phyloP scores from a whole-genome alignment of 2,888 invertebrate genomes.

The Dynastes hyllus region DNA sequence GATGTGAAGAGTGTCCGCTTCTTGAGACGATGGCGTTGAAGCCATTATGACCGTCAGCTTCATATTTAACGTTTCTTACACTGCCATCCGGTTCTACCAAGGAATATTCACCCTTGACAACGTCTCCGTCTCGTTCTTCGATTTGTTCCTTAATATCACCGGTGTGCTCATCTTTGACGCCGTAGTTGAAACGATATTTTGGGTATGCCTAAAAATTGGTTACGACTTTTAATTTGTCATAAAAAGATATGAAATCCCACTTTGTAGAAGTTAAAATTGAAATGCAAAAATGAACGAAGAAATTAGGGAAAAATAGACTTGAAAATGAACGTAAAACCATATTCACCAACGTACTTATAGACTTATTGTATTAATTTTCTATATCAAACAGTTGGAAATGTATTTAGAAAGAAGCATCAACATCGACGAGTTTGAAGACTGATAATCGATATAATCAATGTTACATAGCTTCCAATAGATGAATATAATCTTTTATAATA shows the following conservation, averaged over 20 bases:
- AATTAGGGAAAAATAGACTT: no score
- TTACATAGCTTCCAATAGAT: no score
- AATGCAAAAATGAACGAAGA: not conserved
- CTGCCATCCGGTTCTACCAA: constrained; percentile 79
- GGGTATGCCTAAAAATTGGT: constrained; percentile 75
- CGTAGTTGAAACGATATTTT: constrained; percentile 81
- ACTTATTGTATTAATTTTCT: no score
- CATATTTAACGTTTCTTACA: constrained; percentile 78
- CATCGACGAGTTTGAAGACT: no score
- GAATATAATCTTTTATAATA: no score
- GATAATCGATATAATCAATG: no score
- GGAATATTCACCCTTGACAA: constrained; percentile 82
- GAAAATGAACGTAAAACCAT: no score
- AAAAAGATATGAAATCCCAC: no score
- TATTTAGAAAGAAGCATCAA: no score
- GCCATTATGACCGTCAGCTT: constrained; percentile 75
- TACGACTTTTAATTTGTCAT: not conserved
- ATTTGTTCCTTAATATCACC: constrained; percentile 83
- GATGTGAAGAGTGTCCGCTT: constrained; percentile 75
- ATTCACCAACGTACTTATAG: no score
- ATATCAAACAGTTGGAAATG: no score
- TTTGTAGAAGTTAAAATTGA: not conserved
- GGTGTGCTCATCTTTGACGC: constrained; percentile 81
- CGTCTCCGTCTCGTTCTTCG: constrained; percentile 81
- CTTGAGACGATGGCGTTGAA: constrained; percentile 77